These are phyloP conservation scores for Parapristionchus giblindavisi DNA, from an alignment of 2,888 invertebrate species.

Conservation along the genomic window DNA sequence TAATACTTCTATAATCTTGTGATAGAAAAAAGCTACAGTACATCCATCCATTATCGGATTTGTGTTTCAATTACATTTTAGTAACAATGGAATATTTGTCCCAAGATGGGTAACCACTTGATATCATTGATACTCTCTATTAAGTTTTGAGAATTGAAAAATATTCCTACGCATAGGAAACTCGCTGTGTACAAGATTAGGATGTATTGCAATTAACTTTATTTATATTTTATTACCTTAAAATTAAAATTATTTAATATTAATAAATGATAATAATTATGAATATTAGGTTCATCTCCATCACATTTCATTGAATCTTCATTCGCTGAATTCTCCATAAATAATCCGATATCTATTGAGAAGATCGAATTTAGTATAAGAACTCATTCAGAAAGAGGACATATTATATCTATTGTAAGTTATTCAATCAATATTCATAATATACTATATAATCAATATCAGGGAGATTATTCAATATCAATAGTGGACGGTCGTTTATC, in stretches of 20 bases:
- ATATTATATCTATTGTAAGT: conserved; percentile 50
- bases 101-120: too few relatives aligned
- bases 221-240: not conserved
- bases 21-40: too few relatives aligned
- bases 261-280: not conserved
- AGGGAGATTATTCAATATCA: conserved; percentile 37
- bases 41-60: too few relatives aligned
- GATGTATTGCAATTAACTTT: too few relatives aligned
- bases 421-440: not conserved
- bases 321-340: conserved; percentile 24
- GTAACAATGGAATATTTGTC: too few relatives aligned
- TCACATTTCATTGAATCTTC: conserved; percentile 35
- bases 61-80: too few relatives aligned
- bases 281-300: conserved; percentile 10
- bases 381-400: conserved; percentile 50
- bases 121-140: too few relatives aligned
- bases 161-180: too few relatives aligned
- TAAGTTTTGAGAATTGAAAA: too few relatives aligned
- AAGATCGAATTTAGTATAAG: conserved; percentile 44
- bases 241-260: not conserved
- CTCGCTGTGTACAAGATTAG: too few relatives aligned
- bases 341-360: not conserved
- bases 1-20: too few relatives aligned
- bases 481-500: conserved; percentile 46
- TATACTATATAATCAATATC: conserved; percentile 1